phyloP scores from a whole-genome alignment of 2,113 vertebrate genomes.

The Verasper variegatus region DNA sequence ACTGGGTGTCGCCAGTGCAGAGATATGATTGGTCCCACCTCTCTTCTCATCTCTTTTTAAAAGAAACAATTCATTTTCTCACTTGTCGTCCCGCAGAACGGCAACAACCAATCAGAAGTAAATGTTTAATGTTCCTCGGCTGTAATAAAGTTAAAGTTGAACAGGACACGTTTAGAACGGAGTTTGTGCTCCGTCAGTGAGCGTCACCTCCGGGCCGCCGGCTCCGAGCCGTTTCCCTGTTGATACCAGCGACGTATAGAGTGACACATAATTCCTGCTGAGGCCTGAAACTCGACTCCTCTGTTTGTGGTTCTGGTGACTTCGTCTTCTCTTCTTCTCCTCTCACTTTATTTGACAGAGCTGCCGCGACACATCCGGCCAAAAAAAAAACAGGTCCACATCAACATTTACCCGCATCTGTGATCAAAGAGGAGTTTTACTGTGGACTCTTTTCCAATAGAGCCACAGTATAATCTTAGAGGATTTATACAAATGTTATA shows the following conservation, averaged over 20 bases:
- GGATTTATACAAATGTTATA: no score
- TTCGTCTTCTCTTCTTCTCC: background rate
- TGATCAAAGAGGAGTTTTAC: background rate
- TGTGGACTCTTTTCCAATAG: no score
- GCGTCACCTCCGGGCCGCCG: background rate
- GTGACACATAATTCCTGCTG: conserved; percentile 4
- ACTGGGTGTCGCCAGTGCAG: no score
- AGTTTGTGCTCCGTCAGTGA: background rate
- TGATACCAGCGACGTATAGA: background rate
- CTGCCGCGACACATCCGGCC: conserved; percentile 18
- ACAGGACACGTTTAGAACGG: no score
- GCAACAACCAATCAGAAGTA: no score
- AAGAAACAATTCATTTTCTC: no score
- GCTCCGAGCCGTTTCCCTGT: conserved; percentile 7
- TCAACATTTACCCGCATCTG: background rate
- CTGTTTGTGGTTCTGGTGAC: conserved; percentile 48
- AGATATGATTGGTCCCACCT: no score
- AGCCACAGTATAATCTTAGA: no score
- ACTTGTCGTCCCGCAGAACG: no score
- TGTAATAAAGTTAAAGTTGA: no score
- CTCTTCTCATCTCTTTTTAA: no score
- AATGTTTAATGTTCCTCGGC: no score
- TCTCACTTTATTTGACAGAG: background rate
- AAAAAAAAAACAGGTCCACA: background rate
- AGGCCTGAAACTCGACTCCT: conserved; percentile 32